A percentile compares a stretch with the other conserved stretches of the same genome.
These are phyloP conservation scores for Brachionus rotundiformis DNA, from an alignment of 1,140 invertebrate genomes.

Conservation along the genomic window DNA sequence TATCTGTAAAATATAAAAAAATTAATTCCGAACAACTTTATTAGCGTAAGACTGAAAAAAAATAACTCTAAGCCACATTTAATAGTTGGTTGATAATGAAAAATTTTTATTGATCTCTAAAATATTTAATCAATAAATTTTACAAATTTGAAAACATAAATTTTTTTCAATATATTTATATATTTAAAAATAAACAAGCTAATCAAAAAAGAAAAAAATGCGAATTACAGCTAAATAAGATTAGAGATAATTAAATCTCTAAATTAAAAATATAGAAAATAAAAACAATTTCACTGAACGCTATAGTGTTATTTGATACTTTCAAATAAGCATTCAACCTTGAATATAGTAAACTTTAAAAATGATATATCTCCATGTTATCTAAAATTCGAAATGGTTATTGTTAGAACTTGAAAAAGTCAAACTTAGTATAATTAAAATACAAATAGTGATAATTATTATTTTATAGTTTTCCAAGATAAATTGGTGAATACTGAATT, in stretches of 20 bases:
- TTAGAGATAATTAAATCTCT: not conserved
- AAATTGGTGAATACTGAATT: not conserved
- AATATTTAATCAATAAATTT: not conserved
- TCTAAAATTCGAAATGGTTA: not conserved
- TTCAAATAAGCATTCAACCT: constrained; percentile 34
- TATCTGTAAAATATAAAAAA: too few relatives aligned
- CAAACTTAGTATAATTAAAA: constrained; percentile 1
- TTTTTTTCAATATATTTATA: not conserved
- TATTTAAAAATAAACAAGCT: not conserved
- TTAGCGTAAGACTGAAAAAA: too few relatives aligned
- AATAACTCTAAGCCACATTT: not conserved
- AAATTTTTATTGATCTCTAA: constrained; percentile 1
- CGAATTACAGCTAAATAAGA: not conserved
- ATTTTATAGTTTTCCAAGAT: not conserved
- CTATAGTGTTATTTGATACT: constrained; percentile 27
- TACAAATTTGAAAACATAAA: not conserved
- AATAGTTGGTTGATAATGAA: not conserved
- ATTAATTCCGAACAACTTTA: too few relatives aligned
- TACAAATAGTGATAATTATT: not conserved
- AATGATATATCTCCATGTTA: too few relatives aligned
- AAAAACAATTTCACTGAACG: constrained; percentile 18
- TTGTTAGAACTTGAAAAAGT: not conserved
- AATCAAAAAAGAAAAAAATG: not conserved
- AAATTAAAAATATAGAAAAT: not conserved
- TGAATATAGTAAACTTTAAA: not conserved